phyloP scores from a whole-genome alignment of 1,140 invertebrate genomes.

The Argopecten irradians region DNA sequence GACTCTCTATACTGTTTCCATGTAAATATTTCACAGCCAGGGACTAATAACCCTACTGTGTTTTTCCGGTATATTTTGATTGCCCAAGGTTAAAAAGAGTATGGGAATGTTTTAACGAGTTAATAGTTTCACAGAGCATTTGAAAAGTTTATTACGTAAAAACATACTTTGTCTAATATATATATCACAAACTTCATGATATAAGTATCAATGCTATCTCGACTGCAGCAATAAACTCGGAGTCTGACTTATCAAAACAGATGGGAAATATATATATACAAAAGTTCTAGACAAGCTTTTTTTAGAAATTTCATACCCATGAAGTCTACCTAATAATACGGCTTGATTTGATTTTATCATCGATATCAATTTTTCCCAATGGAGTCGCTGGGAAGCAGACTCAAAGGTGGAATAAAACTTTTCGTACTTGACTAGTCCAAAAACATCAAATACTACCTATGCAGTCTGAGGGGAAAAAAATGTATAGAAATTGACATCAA shows the following conservation, averaged over 20 bases:
- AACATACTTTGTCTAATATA: background rate
- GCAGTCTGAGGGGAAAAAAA: background rate
- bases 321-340: background rate
- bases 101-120: background rate
- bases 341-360: background rate
- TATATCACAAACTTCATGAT: background rate
- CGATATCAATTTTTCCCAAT: background rate
- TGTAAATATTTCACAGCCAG: background rate
- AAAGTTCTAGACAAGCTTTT: background rate
- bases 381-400: background rate
- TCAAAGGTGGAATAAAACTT: background rate
- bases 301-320: background rate
- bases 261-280: background rate
- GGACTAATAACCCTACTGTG: background rate
- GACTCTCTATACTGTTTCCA: background rate
- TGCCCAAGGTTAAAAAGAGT: background rate
- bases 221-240: background rate
- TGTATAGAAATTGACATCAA: background rate
- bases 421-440: background rate
- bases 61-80: background rate
- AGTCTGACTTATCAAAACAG: background rate
- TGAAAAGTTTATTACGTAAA: slow-evolving; percentile 4
- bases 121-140: background rate
- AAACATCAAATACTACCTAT: background rate
- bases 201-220: background rate